phyloP scores from a whole-genome alignment of 1,140 invertebrate genomes.

The Drosophila serrata region DNA sequence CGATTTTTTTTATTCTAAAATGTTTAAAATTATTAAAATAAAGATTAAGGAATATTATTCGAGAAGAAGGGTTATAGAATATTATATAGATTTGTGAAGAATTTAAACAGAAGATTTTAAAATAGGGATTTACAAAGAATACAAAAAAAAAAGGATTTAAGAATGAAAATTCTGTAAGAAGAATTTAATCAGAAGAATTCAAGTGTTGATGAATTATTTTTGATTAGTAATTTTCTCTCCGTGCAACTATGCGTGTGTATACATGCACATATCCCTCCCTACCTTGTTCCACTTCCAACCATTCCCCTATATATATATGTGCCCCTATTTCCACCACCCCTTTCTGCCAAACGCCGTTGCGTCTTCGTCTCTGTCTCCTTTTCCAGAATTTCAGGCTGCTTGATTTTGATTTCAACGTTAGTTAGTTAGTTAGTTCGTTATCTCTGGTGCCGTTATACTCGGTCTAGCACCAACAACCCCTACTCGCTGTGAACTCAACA shows the following conservation, averaged over 20 bases:
- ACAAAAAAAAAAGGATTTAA: background rate
- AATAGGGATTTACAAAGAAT: background rate
- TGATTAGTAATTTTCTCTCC: background rate
- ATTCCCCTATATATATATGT: constrained; percentile 23
- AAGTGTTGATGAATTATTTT: no score
- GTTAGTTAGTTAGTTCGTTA: constrained; percentile 81
- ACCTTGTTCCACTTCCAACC: constrained; percentile 9
- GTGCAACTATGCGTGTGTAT: constrained; percentile 13
- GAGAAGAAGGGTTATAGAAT: background rate
- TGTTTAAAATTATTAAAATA: no score
- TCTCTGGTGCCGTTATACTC: constrained; percentile 41
- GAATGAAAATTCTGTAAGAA: no score
- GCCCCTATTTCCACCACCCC: constrained; percentile 1
- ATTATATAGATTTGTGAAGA: no score
- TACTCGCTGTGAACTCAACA: constrained; percentile 4
- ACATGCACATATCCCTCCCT: constrained; percentile 8
- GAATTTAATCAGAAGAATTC: background rate
- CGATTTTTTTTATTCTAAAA: no score
- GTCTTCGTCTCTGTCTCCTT: background rate
- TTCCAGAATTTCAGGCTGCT: constrained; percentile 32
- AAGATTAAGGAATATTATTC: no score
- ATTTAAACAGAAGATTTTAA: background rate
- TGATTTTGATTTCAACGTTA: constrained; percentile 72
- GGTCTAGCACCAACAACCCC: constrained; percentile 21
- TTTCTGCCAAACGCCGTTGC: background rate